A percentile compares a stretch with the other conserved stretches of the same genome.
phyloP scores from a whole-genome alignment of 2,113 vertebrate genomes.

The Craseonycteris thonglongyai region DNA sequence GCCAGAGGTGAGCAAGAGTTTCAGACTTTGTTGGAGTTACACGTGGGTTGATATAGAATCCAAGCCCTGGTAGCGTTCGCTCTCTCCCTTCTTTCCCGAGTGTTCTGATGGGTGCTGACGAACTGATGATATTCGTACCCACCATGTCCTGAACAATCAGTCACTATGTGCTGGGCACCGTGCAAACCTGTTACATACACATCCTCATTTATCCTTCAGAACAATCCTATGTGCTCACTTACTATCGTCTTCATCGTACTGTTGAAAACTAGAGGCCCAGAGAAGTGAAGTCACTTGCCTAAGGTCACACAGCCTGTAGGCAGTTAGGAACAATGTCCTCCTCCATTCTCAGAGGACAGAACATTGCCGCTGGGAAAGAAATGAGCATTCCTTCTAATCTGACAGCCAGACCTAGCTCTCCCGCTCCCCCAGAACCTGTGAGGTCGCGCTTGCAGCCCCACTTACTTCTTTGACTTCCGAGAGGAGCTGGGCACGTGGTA shows the following conservation, averaged over 20 bases:
- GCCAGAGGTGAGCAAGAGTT: not conserved
- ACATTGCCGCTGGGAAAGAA: not conserved
- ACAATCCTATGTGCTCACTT: not conserved
- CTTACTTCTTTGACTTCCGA: constrained; percentile 90
- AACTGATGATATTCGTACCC: not conserved
- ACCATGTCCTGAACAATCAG: not conserved
- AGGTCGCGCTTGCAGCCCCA: not conserved
- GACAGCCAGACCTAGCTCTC: not conserved
- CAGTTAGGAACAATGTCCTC: not conserved
- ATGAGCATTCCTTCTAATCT: not conserved
- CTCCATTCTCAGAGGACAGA: not conserved
- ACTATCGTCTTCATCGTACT: not conserved
- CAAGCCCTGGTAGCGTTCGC: not conserved
- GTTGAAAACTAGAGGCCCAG: not conserved
- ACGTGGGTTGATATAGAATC: not conserved
- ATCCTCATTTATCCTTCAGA: not conserved
- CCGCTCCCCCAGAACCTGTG: accelerated
- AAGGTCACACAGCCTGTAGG: not conserved
- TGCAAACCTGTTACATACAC: not conserved
- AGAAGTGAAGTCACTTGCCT: not conserved
- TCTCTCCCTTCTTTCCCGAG: not conserved
- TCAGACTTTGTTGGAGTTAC: not conserved
- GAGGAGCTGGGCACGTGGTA: constrained; percentile 89
- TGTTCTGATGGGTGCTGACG: not conserved
- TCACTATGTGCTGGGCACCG: not conserved